These are phyloP conservation scores for Gracilinanus agilis DNA, from an alignment of 2,113 vertebrate species.

Conservation along the genomic window DNA sequence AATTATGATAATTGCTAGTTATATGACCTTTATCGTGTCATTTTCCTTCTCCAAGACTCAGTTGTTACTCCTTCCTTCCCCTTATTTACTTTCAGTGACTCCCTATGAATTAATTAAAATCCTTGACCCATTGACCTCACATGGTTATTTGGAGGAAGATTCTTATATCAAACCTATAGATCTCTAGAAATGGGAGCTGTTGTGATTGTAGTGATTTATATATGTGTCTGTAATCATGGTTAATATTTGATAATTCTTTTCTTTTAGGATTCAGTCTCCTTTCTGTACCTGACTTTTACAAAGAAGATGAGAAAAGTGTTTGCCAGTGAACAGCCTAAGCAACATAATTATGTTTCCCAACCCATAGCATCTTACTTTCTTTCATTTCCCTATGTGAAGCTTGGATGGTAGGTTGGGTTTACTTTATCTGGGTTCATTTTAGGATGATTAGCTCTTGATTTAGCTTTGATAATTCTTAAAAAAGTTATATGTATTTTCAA, in stretches of 20 bases:
- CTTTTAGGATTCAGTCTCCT: slow-evolving; percentile 81
- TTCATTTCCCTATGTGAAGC: slow-evolving; percentile 82
- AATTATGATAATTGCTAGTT: background rate
- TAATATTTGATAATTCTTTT: slow-evolving; percentile 40
- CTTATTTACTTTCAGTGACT: background rate
- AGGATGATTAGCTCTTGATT: background rate
- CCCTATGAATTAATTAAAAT: background rate
- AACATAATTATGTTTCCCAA: slow-evolving; percentile 75
- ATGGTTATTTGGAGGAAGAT: background rate
- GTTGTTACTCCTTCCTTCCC: background rate
- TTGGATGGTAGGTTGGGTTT: slow-evolving; percentile 85
- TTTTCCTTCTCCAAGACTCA: background rate
- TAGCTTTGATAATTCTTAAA: background rate
- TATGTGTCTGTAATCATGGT: background rate
- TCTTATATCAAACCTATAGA: background rate
- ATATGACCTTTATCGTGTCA: background rate
- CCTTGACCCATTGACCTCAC: background rate
- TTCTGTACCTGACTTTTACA: slow-evolving; percentile 74
- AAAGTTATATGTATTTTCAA: background rate
- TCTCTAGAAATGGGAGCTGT: background rate
- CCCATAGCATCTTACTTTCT: slow-evolving; percentile 83
- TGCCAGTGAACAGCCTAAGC: background rate
- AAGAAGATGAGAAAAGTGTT: slow-evolving; percentile 62
- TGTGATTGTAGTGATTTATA: background rate
- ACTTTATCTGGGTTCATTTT: background rate